A percentile compares a stretch with the other conserved stretches of the same genome.
Conservation (phyloP, 2,113 vertebrate genomes). For the Trematomus loennbergii region DNA sequence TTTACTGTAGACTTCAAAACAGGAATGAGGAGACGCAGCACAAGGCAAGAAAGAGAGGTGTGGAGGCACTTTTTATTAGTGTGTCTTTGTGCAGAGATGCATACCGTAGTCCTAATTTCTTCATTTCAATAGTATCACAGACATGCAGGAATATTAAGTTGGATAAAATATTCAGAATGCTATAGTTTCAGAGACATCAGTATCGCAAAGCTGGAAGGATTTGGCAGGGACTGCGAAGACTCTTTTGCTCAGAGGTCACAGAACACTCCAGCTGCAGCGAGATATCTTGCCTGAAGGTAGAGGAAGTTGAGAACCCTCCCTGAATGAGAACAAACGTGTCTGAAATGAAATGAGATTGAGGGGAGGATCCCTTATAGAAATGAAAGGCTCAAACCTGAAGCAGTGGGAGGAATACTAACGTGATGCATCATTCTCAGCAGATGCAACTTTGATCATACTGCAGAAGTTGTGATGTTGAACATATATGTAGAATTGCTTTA, state of each 20-base stretch:
- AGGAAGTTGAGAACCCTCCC: conserved; percentile 36
- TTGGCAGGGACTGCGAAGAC: conserved; percentile 18
- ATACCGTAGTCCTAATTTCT: background rate
- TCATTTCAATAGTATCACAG: background rate
- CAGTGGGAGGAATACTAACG: conserved; percentile 16
- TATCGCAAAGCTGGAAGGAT: conserved; percentile 14
- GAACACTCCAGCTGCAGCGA: conserved; percentile 7
- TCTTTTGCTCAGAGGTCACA: conserved; percentile 2
- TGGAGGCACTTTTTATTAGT: background rate
- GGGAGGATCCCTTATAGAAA: background rate
- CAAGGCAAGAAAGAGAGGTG: conserved; percentile 1
- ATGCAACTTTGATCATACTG: background rate
- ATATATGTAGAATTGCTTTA: background rate
- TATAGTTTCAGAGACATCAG: conserved; percentile 3
- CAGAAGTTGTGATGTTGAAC: no score
- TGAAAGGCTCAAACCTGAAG: background rate
- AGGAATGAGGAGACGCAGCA: conserved; percentile 11
- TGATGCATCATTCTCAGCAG: background rate
- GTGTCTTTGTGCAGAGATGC: background rate
- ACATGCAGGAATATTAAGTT: background rate
- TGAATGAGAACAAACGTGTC: background rate
- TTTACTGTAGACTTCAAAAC: conserved; percentile 70
- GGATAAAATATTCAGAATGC: conserved; percentile 16
- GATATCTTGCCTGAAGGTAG: conserved; percentile 31
- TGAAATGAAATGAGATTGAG: conserved; percentile 5